Evolutionary conservation across 2,888 invertebrate species (phyloP).

Genomic region (Trissonchulus sp.): DNA sequence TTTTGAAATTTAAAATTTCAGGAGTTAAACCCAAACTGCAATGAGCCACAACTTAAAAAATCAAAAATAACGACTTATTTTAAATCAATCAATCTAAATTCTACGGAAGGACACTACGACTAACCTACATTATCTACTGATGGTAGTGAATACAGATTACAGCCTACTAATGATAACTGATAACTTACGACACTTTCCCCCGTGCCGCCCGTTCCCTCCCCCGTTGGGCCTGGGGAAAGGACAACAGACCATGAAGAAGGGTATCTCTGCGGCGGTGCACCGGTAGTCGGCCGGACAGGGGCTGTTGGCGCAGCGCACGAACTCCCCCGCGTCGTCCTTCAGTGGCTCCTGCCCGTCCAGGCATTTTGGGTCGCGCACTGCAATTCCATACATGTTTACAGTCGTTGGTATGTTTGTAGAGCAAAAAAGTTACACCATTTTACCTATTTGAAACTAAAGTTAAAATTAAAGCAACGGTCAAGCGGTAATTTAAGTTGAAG

Average conservation of each 20-base stretch:
- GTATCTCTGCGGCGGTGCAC: slow-evolving; percentile 25
- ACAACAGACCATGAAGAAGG: slow-evolving; percentile 27
- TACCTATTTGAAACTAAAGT: no score
- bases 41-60: neutral
- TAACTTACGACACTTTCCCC: neutral
- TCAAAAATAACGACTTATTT: neutral
- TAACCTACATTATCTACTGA: neutral
- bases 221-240: neutral
- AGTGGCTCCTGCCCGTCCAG: slow-evolving; percentile 25
- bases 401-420: no score
- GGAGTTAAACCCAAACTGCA: slow-evolving; percentile 3
- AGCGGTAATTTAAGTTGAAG: no score
- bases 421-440: no score
- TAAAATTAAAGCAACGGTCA: no score
- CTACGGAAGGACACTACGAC: neutral
- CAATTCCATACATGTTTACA: no score
- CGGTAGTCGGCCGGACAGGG: slow-evolving; percentile 27
- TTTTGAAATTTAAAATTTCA: no score
- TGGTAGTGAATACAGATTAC: neutral
- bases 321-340: slow-evolving; percentile 1
- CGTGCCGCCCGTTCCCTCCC: neutral
- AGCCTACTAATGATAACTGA: no score
- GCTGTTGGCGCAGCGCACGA: slow-evolving; percentile 20
- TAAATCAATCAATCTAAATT: neutral
- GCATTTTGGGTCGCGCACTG: slow-evolving; percentile 23